Percentiles rank a stretch among this genome's conserved stretches.
phyloP scores from a whole-genome alignment of 2,113 vertebrate genomes.

The Petromus typicus region DNA sequence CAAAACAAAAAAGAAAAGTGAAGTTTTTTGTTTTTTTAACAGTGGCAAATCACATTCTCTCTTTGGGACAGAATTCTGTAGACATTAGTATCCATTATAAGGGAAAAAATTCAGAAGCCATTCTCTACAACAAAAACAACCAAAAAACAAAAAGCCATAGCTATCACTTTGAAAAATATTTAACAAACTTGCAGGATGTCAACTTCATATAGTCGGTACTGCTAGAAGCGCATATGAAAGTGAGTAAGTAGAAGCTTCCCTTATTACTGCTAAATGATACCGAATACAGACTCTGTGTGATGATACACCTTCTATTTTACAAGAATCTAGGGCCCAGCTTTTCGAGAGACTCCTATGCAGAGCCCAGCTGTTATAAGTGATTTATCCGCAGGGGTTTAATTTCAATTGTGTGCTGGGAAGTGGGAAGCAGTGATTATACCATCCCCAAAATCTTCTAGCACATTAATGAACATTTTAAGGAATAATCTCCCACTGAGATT shows the following conservation, averaged over 20 bases:
- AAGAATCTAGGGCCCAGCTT: conserved; percentile 22
- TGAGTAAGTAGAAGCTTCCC: background rate
- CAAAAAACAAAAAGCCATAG: background rate
- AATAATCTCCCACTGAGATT: conserved; percentile 77
- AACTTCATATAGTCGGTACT: background rate
- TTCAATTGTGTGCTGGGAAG: conserved; percentile 69
- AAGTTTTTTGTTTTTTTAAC: background rate
- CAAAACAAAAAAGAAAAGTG: background rate
- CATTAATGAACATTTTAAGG: conserved; percentile 77
- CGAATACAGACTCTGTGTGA: conserved; percentile 53
- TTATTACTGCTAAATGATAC: conserved; percentile 54
- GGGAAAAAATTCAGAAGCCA: background rate
- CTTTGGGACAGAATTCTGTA: conserved; percentile 33
- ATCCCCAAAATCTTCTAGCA: conserved; percentile 66
- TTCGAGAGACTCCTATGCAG: conserved; percentile 40
- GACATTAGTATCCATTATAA: background rate
- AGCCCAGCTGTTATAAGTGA: conserved; percentile 69
- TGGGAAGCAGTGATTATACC: conserved; percentile 72
- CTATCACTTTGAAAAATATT: background rate
- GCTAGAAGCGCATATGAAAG: background rate
- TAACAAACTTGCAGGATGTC: conserved; percentile 31
- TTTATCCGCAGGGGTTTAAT: conserved; percentile 78
- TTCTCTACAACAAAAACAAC: background rate
- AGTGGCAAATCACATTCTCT: conserved; percentile 1
- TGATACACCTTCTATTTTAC: conserved; percentile 63